Conservation (phyloP, 2,113 vertebrate genomes). For the Lamprotornis superbus region DNA sequence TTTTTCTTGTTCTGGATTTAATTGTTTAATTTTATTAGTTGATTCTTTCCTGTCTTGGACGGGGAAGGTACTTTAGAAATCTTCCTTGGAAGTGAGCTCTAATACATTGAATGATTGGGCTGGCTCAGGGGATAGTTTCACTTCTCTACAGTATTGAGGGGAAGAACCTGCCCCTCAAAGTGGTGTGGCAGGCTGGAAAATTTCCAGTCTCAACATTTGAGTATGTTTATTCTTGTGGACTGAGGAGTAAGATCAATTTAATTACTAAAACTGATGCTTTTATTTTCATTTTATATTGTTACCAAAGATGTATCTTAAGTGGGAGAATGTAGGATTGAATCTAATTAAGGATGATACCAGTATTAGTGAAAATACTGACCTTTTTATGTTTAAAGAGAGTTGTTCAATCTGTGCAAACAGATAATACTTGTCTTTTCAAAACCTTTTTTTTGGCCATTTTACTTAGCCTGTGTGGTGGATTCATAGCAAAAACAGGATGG, state of each 20-base stretch:
- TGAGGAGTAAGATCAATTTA: not conserved
- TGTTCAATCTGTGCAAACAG: not conserved
- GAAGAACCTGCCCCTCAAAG: not conserved
- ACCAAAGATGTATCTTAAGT: not conserved
- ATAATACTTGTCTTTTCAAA: not conserved
- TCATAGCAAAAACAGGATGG: not conserved
- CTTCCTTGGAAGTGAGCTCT: not conserved
- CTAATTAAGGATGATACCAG: not conserved
- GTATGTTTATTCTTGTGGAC: not conserved
- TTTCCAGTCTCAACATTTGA: not conserved
- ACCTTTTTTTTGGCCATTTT: not conserved
- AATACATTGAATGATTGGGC: fast-evolving
- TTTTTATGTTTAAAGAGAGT: not conserved
- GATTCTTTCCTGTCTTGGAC: not conserved
- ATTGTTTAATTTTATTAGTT: not conserved
- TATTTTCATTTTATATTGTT: not conserved
- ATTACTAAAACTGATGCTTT: not conserved
- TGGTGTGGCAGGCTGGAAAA: not conserved
- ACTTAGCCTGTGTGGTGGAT: not conserved
- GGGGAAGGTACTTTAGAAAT: not conserved
- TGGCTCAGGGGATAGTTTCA: not conserved
- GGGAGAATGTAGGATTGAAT: not conserved
- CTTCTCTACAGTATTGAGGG: not conserved
- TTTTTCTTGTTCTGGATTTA: not conserved
- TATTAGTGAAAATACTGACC: not conserved